Base-by-base conservation (phyloP, 2,888 invertebrate genomes). In the Patella depressa region DNA sequence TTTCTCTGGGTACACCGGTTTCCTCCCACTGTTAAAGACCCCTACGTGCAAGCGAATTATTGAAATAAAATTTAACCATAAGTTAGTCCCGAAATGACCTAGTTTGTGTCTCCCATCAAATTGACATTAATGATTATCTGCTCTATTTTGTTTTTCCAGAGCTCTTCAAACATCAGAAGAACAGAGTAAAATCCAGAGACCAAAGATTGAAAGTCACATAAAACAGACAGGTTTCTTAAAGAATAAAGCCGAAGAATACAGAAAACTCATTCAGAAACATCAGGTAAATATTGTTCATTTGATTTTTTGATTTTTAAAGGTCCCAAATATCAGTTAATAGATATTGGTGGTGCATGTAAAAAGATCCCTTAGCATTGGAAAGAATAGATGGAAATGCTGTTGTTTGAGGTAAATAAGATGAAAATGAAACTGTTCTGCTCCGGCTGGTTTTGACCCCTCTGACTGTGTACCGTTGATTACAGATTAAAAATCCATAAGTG, bases 201-300 rank as follows among this genome's bases (percentile, higher is more conserved):
- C 84, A n/a, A 83, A 86, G 70, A 79, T 85, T 54, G 83, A 86
- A 74, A 82, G 82, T n/a, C 82, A 85, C 59, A 79, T 82, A 0
- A 82, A 85, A 57, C 83, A 86, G 29, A 82, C 85, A 12, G 80
- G 82, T n/a, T 87, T 87, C 72, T 77, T 87, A 11, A 79, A 83
- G n/a, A 83, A 77, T 34, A 88, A 88, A 79, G 82, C 84, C 7
- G 82, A 83, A 71, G 85, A 88, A 73, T 88, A 88, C 75, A 83
- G 81, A 75, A 78, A 82, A 11, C 81, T 82, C n/a, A 82, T 86
- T 3, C 76, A 83, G 11, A 83, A 87, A 75, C 75, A 83, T 12
- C 83, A 88, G 85, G 88, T 87, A 76, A 57, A 3, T n/a, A 53
- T 19, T 65, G 34, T 29, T 9, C n/a, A 59, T n/a, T 19, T 57